Evolutionary conservation across 2,113 vertebrate species (phyloP), one percentile per base, ranked within the genome.

Genomic region (Archilochus colubris): DNA sequence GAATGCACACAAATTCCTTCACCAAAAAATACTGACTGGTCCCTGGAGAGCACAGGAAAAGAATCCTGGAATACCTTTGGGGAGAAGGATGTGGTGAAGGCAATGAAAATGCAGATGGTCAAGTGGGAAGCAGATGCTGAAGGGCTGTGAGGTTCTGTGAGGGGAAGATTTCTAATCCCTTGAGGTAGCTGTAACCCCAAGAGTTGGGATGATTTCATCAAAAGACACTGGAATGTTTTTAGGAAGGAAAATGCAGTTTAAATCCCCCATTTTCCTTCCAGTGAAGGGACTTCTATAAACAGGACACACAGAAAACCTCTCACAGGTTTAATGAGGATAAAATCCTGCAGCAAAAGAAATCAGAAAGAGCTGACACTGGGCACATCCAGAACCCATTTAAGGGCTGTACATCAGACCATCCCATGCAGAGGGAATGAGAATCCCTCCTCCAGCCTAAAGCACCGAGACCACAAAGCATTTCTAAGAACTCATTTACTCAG

Each of bases 401-500:
- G 30, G 63, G 53, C 59, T 59, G 33, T 8, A 14, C 24, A 6
- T 27, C 76, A 43, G 58, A 62, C 70, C 20, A 85, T 85, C 70
- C 54, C 67, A 58, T 2, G 4, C 12, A 61, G 72, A 91, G 91
- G 85, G 91, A 93, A 86, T 81, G 88, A 94, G 69, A 94, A 96
- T 64, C 86, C 64, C 6, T 63, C 55, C 91, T 86, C 33, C 33
- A 91, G 36, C 75, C 51, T 36, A 61, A 67, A 95, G 51, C 50
- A 5, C 88, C 70, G 90, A 58, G 67, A 93, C 51, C 76, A 48
- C 88, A 70, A 59, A 58, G 75, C 53, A 36, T 25, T 93, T 94
- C 91, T 91, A 95, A 89, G 89, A 91, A 91, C 77, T 48, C 77
- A 1, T 66, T 76, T 89, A 73, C 94, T 92, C 83, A 43, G 54